phyloP scores from a whole-genome alignment of 92 coral and sea anemone species.

The Epizoanthus scotinus region DNA sequence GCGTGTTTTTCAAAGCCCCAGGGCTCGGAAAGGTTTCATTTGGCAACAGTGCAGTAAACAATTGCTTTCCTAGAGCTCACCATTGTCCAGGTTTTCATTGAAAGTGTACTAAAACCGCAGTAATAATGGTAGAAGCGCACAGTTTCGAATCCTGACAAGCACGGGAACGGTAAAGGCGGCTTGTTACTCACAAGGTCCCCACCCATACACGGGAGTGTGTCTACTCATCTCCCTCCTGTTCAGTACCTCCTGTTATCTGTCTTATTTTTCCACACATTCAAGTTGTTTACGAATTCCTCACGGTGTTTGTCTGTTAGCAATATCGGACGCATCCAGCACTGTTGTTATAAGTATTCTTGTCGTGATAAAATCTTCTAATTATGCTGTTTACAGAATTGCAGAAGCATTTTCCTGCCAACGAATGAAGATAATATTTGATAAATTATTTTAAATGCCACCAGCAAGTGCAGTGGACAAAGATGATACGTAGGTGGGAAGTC shows the following conservation, averaged over 20 bases:
- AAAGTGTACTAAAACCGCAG: neutral
- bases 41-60: neutral
- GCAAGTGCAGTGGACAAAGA: constrained; percentile 3
- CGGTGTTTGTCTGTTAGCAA: no score
- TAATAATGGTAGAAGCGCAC: neutral
- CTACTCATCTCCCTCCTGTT: no score
- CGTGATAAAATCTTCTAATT: neutral
- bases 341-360: neutral
- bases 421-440: neutral
- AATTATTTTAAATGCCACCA: neutral
- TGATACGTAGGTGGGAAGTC: neutral
- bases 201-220: no score
- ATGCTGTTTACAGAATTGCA: neutral
- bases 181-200: no score
- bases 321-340: no score
- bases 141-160: neutral
- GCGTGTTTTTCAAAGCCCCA: neutral
- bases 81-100: neutral
- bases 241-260: no score
- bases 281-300: no score
- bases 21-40: neutral
- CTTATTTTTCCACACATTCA: no score
- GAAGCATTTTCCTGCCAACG: neutral
- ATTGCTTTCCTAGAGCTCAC: neutral
- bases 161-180: no score